Conservation (phyloP, 1,140 invertebrate genomes). For the Telenomus remus region DNA sequence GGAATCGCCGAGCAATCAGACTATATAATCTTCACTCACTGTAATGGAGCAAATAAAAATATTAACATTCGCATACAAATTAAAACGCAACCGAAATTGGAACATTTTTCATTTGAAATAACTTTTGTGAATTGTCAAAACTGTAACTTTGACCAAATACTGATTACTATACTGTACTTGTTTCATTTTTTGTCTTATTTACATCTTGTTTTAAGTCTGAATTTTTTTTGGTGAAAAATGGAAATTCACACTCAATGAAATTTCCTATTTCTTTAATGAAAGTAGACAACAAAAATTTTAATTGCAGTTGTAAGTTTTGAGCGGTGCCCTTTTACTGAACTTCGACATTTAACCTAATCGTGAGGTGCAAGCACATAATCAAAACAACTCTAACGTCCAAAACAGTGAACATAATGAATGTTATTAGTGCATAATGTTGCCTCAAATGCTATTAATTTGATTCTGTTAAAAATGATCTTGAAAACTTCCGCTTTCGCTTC, state of each 20-base stretch:
- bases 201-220: too few species aligned
- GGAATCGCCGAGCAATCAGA: slow-evolving; percentile 51
- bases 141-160: too few species aligned
- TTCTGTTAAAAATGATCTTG: background rate
- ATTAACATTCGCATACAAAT: slow-evolving; percentile 10
- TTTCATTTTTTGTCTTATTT: too few species aligned
- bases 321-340: slow-evolving; percentile 3
- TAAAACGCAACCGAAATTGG: background rate
- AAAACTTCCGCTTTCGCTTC: background rate
- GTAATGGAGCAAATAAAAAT: slow-evolving; percentile 36
- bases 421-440: slow-evolving; percentile 4
- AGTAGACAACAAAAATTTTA: too few species aligned
- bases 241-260: too few species aligned
- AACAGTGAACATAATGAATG: background rate
- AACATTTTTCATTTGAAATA: too few species aligned
- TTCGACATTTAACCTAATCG: slow-evolving; percentile 10
- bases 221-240: too few species aligned
- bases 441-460: background rate
- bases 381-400: background rate
- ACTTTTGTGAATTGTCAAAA: too few species aligned
- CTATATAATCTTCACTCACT: slow-evolving; percentile 32
- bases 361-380: background rate
- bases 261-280: too few species aligned
- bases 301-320: background rate
- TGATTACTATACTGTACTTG: too few species aligned